phyloP scores from a whole-genome alignment of 2,888 invertebrate species.

The Spisula subtruncata region DNA sequence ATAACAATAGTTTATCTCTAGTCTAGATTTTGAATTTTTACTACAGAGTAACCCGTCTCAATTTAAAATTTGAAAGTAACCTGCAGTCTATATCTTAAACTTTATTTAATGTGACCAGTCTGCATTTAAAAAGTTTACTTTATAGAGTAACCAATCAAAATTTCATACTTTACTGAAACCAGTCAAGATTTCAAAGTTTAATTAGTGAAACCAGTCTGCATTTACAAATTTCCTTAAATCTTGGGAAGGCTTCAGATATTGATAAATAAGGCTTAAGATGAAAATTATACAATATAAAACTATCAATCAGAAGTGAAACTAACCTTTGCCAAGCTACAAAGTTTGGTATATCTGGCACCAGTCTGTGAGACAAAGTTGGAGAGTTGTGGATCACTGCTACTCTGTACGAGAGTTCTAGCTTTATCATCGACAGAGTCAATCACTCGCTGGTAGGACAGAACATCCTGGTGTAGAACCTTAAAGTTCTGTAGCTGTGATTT shows the following conservation, averaged over 20 bases:
- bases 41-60: no score
- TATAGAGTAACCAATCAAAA: no score
- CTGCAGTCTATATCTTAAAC: no score
- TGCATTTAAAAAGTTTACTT: no score
- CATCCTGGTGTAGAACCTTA: constrained; percentile 94
- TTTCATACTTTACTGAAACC: no score
- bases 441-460: constrained; percentile 95
- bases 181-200: neutral
- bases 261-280: neutral
- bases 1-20: neutral
- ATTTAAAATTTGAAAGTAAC: no score
- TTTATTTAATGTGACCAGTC: no score
- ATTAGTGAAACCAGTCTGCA: neutral
- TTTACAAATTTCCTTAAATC: neutral
- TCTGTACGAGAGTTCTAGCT: constrained; percentile 92
- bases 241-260: neutral
- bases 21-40: neutral
- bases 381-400: constrained; percentile 90
- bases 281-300: neutral
- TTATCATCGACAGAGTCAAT: constrained; percentile 97
- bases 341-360: constrained; percentile 82
- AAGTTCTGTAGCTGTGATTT: constrained; percentile 91
- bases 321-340: constrained; percentile 82
- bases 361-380: constrained; percentile 81
- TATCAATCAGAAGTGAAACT: neutral